A percentile compares a stretch with the other conserved stretches of the same genome.
These are phyloP conservation scores for Micromesistius poutassou DNA, from an alignment of 2,797 vertebrate genomes.

Conservation along the genomic window DNA sequence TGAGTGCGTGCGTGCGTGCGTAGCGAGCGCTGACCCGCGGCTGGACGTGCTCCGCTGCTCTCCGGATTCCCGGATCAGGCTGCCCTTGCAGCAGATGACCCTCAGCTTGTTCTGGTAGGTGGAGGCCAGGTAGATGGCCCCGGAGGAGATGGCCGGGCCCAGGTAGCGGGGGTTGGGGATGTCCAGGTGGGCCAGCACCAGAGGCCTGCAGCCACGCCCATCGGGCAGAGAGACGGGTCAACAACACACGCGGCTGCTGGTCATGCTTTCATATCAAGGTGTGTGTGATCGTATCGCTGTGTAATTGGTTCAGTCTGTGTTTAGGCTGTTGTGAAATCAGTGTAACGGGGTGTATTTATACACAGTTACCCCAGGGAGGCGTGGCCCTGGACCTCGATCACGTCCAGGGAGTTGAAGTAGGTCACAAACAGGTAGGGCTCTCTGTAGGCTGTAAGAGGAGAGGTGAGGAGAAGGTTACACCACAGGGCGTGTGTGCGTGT, in stretches of 20 bases:
- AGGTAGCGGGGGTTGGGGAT: conserved; percentile 89
- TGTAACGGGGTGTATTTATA: background rate
- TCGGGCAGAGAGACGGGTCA: background rate
- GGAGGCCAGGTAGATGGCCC: conserved; percentile 87
- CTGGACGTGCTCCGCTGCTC: conserved; percentile 80
- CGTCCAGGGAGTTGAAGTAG: conserved; percentile 88
- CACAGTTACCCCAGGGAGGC: conserved; percentile 76
- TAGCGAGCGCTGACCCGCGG: conserved; percentile 72
- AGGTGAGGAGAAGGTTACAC: background rate
- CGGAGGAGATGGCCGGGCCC: conserved; percentile 93
- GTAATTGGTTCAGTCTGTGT: background rate
- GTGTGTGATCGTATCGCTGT: background rate
- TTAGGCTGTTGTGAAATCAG: background rate
- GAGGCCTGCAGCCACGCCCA: conserved; percentile 78
- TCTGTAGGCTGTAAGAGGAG: conserved; percentile 76
- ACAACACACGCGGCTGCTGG: background rate
- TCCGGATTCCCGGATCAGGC: conserved; percentile 82
- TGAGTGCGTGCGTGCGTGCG: background rate
- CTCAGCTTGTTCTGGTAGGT: conserved; percentile 97
- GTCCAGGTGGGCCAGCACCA: conserved; percentile 83
- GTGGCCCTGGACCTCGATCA: conserved; percentile 86
- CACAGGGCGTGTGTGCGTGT: background rate
- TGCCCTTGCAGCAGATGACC: conserved; percentile 97
- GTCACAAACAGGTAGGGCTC: conserved; percentile 89
- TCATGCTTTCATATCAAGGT: background rate